Conservation (phyloP, 2,888 invertebrate genomes). For the Tipula lateralis region DNA sequence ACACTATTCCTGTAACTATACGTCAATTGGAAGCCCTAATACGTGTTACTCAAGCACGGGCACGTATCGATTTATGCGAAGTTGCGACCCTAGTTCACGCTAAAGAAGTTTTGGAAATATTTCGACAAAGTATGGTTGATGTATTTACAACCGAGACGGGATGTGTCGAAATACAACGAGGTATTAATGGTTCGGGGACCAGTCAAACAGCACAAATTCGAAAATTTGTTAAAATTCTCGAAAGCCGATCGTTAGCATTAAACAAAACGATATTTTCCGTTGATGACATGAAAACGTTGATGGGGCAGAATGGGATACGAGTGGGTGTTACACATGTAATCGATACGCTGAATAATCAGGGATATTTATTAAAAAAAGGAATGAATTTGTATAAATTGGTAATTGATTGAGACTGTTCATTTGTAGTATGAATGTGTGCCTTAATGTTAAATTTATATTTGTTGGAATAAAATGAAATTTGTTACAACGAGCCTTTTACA, state of each 20-base stretch:
- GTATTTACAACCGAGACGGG: conserved; percentile 66
- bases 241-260: conserved; percentile 59
- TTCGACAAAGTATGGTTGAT: conserved; percentile 73
- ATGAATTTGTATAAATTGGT: conserved; percentile 65
- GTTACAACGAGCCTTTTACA: too few species aligned
- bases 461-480: neutral
- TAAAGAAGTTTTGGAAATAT: conserved; percentile 76
- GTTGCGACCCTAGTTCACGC: conserved; percentile 77
- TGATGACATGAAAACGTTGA: conserved; percentile 71
- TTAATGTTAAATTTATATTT: neutral
- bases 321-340: conserved; percentile 67
- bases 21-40: conserved; percentile 86
- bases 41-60: conserved; percentile 80
- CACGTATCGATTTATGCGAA: conserved; percentile 78
- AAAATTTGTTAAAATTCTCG: conserved; percentile 65
- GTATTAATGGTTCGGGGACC: conserved; percentile 68
- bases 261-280: conserved; percentile 68
- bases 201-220: conserved; percentile 67
- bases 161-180: conserved; percentile 52
- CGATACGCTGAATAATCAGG: conserved; percentile 75
- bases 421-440: too few species aligned
- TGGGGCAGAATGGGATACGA: conserved; percentile 58
- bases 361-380: conserved; percentile 77
- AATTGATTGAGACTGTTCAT: conserved; percentile 45
- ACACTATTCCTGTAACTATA: conserved; percentile 76